These are phyloP conservation scores for Thomomys bottae DNA, from an alignment of 2,113 vertebrate species.

Conservation along the genomic window DNA sequence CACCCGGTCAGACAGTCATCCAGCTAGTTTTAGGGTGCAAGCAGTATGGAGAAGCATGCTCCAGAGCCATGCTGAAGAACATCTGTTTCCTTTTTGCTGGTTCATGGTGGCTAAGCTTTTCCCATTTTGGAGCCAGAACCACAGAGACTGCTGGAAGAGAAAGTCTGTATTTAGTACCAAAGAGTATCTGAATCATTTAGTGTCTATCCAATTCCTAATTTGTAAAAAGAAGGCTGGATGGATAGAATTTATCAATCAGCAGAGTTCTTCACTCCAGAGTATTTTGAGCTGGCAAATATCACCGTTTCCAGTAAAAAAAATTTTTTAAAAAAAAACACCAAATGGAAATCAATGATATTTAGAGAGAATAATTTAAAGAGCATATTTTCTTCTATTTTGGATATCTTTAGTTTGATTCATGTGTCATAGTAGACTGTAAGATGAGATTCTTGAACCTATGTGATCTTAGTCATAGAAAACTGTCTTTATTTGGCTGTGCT, in stretches of 20 bases:
- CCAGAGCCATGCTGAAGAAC: not conserved
- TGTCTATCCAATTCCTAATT: slow-evolving; percentile 15
- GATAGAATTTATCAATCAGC: not conserved
- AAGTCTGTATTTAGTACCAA: not conserved
- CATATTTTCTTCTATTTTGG: not conserved
- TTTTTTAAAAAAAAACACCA: not conserved
- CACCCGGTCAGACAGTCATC: not conserved
- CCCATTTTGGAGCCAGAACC: not conserved
- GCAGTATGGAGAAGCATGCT: not conserved
- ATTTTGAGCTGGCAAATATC: not conserved
- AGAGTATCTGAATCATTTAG: slow-evolving; percentile 10
- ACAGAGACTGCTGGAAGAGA: not conserved
- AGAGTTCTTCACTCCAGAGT: not conserved
- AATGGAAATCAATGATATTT: not conserved
- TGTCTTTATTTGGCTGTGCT: slow-evolving; percentile 1
- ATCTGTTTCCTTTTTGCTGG: not conserved
- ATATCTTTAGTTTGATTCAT: not conserved
- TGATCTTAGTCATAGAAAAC: not conserved
- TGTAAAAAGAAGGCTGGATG: not conserved
- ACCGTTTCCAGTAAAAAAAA: not conserved
- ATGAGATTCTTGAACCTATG: not conserved
- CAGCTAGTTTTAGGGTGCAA: not conserved
- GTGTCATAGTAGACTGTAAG: not conserved
- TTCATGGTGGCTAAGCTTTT: not conserved
- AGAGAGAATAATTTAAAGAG: not conserved